Evolutionary conservation across 2,888 invertebrate species (phyloP).

Genomic region (Thereva nobilitata): DNA sequence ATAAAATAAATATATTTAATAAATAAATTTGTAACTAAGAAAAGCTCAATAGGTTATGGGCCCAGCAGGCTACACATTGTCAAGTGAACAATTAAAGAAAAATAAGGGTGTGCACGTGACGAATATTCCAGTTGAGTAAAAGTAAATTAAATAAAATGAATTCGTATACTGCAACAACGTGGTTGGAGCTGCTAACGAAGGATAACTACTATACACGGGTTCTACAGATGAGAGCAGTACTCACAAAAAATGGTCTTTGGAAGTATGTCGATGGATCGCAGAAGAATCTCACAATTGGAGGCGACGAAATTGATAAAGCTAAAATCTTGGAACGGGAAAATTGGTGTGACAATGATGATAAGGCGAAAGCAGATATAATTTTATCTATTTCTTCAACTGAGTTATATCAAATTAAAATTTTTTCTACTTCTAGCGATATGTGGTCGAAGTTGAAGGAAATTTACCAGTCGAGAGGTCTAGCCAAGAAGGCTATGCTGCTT

Average conservation of each 20-base stretch:
- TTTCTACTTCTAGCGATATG: slow-evolving; percentile 47
- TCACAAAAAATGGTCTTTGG: background rate
- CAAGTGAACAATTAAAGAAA: too few species aligned
- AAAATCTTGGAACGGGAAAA: slow-evolving; percentile 6
- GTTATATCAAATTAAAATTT: slow-evolving; percentile 49
- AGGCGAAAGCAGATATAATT: slow-evolving; percentile 43
- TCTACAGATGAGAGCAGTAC: background rate
- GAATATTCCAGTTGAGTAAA: too few species aligned
- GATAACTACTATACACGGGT: slow-evolving; percentile 6
- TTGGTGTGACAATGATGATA: slow-evolving; percentile 41
- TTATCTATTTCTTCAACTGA: slow-evolving; percentile 45
- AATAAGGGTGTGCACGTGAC: too few species aligned
- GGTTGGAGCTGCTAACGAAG: slow-evolving; percentile 4
- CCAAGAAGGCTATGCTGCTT: slow-evolving; percentile 53
- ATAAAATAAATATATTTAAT: too few species aligned
- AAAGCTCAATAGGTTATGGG: too few species aligned
- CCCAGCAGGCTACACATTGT: too few species aligned
- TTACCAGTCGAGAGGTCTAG: slow-evolving; percentile 53
- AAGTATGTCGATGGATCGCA: background rate
- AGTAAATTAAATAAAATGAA: too few species aligned
- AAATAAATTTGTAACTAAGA: too few species aligned
- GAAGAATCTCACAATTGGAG: background rate
- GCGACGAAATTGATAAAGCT: background rate
- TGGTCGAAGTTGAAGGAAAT: slow-evolving; percentile 52
- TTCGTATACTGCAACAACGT: background rate